Base-by-base conservation (phyloP, 2,888 invertebrate genomes). In the Rhagophthalmus giganteus region DNA sequence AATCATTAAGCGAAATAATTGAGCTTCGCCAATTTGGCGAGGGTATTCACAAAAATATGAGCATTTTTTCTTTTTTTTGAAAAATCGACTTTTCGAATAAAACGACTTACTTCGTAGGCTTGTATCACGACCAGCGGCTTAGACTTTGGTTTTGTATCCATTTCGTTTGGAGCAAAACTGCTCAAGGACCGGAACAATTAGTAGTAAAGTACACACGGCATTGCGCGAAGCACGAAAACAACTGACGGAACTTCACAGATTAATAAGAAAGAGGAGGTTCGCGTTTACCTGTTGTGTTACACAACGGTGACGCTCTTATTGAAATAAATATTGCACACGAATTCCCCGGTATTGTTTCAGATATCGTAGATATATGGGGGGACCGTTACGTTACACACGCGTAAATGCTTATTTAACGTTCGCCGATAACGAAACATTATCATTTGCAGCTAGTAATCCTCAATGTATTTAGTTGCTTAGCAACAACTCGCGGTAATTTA, bases 51-150 rank as follows among this genome's bases (percentile, higher is more conserved):
- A n/a, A n/a, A n/a, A n/a, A n/a, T n/a, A n/a, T n/a, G n/a, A n/a
- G n/a, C n/a, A n/a, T n/a, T n/a, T n/a, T n/a, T n/a, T n/a, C 13
- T 41, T 12, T 42, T 40, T 39, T 41, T 24, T 32, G 26, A 25
- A 33, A 25, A 42, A 40, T 32, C 14, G 30, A 39, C 26, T 40
- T 12, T 13, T 26, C 27, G 11, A 28, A 28, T 11, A 40, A 20
- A 42, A 26, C 38, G 54, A 79, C 81, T 81, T 76, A 82, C 82
- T 79, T 81, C 80, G 63, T 82, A 83, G 65, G 81, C 81, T 69
- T 81, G 82, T 61, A 82, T 77, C 45, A 79, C 72, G 62, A 83
- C 80, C 54, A 81, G 64, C 35, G 82, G 81, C 66, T 79, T 79
- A 45, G 44, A 57, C 37, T 55, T 62, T 12, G 54, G 37, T 45